These are phyloP conservation scores for Camponotus vicinus DNA, from an alignment of 1,140 invertebrate species.

Conservation along the genomic window DNA sequence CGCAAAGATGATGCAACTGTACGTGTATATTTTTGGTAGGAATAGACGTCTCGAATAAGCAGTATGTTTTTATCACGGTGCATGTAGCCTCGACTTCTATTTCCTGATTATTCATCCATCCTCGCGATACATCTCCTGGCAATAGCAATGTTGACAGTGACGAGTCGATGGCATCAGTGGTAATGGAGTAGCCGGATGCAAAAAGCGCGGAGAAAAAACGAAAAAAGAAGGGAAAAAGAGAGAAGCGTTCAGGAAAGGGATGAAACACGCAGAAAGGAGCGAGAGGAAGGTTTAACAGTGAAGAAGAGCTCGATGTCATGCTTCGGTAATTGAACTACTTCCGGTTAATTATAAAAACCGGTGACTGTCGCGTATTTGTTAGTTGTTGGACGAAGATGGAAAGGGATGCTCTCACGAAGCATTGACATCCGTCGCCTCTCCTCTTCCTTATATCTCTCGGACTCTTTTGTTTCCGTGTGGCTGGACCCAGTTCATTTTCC, in stretches of 20 bases:
- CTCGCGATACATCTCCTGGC: slow-evolving; percentile 40
- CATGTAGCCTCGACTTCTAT: slow-evolving; percentile 30
- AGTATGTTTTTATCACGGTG: slow-evolving; percentile 7
- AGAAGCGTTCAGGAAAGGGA: neutral
- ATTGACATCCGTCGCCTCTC: neutral
- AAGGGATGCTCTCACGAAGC: slow-evolving; percentile 29
- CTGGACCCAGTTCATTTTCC: neutral
- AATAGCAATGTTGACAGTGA: slow-evolving; percentile 52
- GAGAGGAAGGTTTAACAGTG: slow-evolving; percentile 59
- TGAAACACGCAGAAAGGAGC: slow-evolving; percentile 24
- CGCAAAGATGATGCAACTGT: neutral
- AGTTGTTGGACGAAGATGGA: slow-evolving; percentile 66
- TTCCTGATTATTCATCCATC: slow-evolving; percentile 54
- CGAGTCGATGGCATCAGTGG: slow-evolving; percentile 32
- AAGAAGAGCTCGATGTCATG: slow-evolving; percentile 62
- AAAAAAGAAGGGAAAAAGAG: neutral
- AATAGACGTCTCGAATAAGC: neutral
- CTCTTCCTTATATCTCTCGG: neutral
- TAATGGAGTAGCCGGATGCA: slow-evolving; percentile 47
- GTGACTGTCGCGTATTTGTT: slow-evolving; percentile 75
- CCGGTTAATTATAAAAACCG: slow-evolving; percentile 81
- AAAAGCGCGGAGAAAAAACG: slow-evolving; percentile 26
- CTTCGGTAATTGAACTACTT: slow-evolving; percentile 80
- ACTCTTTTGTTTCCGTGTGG: neutral
- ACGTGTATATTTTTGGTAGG: neutral